These are phyloP conservation scores for Otolemur garnettii DNA, from an alignment of 2,113 vertebrate genomes.

Conservation along the genomic window DNA sequence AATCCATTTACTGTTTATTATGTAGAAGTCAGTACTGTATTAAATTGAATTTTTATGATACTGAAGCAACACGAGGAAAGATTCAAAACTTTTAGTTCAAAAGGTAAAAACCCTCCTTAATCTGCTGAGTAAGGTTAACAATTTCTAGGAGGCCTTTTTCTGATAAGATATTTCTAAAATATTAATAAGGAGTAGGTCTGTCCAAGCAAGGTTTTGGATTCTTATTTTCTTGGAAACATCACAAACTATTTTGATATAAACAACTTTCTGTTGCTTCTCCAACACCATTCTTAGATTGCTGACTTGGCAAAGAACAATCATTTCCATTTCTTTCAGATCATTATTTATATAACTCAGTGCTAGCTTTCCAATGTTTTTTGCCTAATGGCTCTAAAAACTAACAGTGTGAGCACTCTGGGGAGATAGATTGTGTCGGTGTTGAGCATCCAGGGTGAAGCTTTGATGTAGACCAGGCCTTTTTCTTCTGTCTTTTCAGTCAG, in stretches of 20 bases:
- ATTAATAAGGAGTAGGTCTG: conserved; percentile 28
- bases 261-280: conserved; percentile 63
- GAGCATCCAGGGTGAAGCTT: conserved; percentile 6
- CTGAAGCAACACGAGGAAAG: neutral
- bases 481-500: neutral
- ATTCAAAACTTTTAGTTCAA: conserved; percentile 41
- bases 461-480: neutral
- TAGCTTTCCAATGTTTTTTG: conserved; percentile 68
- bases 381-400: conserved; percentile 73
- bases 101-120: conserved; percentile 30
- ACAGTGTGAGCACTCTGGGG: conserved; percentile 39
- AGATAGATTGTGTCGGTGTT: neutral
- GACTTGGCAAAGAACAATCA: conserved; percentile 72
- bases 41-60: conserved; percentile 23
- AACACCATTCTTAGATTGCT: conserved; percentile 79
- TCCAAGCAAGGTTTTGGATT: conserved; percentile 57
- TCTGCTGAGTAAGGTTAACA: neutral
- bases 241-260: conserved; percentile 65
- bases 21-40: neutral
- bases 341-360: conserved; percentile 68
- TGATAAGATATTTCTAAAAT: conserved; percentile 65
- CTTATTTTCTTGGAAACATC: conserved; percentile 63
- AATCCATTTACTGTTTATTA: neutral
- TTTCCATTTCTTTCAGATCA: conserved; percentile 69
- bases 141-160: neutral